Conservation (phyloP, 2,113 vertebrate genomes). For the Zapornia atra region DNA sequence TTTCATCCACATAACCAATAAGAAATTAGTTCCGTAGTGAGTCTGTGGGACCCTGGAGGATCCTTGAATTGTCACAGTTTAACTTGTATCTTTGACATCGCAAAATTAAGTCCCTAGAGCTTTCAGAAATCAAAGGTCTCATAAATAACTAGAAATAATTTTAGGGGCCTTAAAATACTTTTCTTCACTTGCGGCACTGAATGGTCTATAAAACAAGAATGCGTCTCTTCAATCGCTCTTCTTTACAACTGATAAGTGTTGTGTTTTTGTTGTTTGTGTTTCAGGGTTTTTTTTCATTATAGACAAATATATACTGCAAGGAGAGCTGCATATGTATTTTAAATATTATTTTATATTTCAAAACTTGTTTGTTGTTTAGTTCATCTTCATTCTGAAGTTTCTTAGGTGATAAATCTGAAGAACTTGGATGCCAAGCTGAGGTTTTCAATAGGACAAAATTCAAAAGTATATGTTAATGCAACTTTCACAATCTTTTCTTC, state of each 20-base stretch:
- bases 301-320: not conserved
- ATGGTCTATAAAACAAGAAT: not conserved
- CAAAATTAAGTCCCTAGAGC: not conserved
- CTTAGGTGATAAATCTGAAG: not conserved
- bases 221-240: not conserved
- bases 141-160: slow-evolving; percentile 8
- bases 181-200: not conserved
- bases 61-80: not conserved
- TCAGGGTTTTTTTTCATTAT: not conserved
- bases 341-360: not conserved
- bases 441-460: not conserved
- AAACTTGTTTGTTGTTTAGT: not conserved
- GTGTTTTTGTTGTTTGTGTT: not conserved
- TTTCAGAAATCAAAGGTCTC: slow-evolving; percentile 20
- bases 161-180: not conserved
- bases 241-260: not conserved
- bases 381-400: not conserved
- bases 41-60: not conserved
- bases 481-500: not conserved
- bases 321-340: not conserved
- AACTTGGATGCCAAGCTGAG: not conserved
- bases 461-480: not conserved
- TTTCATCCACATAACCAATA: not conserved
- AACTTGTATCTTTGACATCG: not conserved
- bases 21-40: not conserved